Conservation (phyloP, 2,113 vertebrate genomes). For the Eulemur rufifrons region DNA sequence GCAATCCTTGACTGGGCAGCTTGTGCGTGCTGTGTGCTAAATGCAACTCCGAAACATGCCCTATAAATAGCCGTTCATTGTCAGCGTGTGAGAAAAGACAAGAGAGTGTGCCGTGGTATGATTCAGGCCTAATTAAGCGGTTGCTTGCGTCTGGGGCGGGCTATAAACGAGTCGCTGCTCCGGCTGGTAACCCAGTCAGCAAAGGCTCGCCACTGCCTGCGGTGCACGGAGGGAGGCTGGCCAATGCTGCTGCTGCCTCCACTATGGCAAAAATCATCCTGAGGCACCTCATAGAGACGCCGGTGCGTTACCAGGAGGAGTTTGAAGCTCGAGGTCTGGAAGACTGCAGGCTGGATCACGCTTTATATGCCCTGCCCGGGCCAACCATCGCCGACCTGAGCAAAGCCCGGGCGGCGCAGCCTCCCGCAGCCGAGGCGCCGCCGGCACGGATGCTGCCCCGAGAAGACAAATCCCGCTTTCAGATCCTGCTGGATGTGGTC, state of each 20-base stretch:
- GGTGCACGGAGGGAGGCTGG: neutral
- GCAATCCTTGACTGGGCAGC: neutral
- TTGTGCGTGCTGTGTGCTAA: slow-evolving; percentile 64
- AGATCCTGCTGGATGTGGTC: slow-evolving; percentile 88
- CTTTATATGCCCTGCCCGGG: slow-evolving; percentile 87
- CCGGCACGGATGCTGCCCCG: fast-evolving
- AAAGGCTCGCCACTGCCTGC: neutral
- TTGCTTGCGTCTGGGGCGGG: slow-evolving; percentile 56
- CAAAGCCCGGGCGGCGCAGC: neutral
- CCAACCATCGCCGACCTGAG: slow-evolving; percentile 72
- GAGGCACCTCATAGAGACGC: slow-evolving; percentile 87
- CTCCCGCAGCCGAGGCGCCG: fast-evolving
- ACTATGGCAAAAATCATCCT: slow-evolving; percentile 86
- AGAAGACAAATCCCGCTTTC: slow-evolving; percentile 77
- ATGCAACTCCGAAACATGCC: slow-evolving; percentile 53
- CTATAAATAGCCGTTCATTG: slow-evolving; percentile 86
- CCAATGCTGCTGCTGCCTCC: neutral
- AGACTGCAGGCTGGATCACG: slow-evolving; percentile 84
- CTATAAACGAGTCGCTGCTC: slow-evolving; percentile 70
- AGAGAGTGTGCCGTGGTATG: slow-evolving; percentile 25
- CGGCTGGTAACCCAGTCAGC: neutral
- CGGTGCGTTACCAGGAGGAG: slow-evolving; percentile 83
- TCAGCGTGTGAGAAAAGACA: slow-evolving; percentile 75
- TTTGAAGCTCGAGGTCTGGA: slow-evolving; percentile 82
- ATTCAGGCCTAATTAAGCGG: slow-evolving; percentile 63